These are phyloP conservation scores for Lineus longissimus DNA, from an alignment of 1,140 invertebrate species.

Conservation along the genomic window DNA sequence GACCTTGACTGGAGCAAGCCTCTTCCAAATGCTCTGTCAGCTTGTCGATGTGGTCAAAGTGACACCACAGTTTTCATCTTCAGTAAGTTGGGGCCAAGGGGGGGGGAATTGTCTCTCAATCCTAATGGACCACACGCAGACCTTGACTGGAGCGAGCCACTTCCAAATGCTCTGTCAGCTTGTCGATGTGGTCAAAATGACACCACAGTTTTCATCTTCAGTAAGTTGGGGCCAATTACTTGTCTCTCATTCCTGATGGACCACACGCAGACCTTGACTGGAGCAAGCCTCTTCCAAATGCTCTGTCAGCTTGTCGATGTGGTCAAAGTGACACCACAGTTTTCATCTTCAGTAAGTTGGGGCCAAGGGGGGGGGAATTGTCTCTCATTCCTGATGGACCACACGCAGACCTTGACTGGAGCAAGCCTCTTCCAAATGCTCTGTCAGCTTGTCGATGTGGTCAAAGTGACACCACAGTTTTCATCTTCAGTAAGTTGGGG, in stretches of 20 bases:
- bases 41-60: not conserved
- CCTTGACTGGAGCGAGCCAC: not conserved
- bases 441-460: not conserved
- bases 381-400: not conserved
- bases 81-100: too few relatives aligned
- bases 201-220: not conserved
- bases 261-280: not conserved
- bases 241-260: not conserved
- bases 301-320: not conserved
- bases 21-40: not conserved
- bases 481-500: not conserved
- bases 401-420: not conserved
- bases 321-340: not conserved
- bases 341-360: not conserved
- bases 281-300: not conserved
- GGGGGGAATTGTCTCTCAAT: too few relatives aligned
- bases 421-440: not conserved
- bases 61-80: not conserved
- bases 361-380: too few relatives aligned
- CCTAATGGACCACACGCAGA: not conserved
- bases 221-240: not conserved
- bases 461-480: not conserved
- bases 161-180: not conserved
- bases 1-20: not conserved
- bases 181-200: not conserved